Evolutionary conservation across 2,797 vertebrate genomes (phyloP).

Genomic region (Margarornis squamiger): DNA sequence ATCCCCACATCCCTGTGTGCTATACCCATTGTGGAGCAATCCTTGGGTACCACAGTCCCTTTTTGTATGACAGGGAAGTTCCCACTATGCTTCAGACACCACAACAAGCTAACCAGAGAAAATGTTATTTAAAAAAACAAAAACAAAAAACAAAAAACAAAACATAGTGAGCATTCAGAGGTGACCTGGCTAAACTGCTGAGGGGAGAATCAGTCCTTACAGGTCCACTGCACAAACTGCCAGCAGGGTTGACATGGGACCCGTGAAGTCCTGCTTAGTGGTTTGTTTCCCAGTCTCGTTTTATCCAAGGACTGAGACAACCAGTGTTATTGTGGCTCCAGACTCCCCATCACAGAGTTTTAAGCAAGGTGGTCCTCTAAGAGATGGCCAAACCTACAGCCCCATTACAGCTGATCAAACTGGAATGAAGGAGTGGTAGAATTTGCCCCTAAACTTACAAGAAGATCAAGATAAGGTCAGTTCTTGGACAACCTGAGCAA

Average conservation of each 20-base stretch:
- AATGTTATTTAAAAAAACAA: background rate
- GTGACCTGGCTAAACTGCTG: background rate
- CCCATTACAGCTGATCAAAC: background rate
- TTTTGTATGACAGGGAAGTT: background rate
- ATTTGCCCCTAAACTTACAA: background rate
- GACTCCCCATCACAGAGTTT: background rate
- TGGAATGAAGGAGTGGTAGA: background rate
- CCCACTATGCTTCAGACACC: background rate
- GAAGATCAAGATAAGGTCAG: background rate
- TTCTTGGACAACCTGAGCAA: background rate
- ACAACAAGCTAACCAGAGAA: background rate
- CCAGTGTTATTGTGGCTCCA: background rate
- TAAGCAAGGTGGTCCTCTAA: background rate
- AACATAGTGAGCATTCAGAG: background rate
- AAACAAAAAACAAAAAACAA: too few species aligned
- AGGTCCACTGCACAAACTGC: background rate
- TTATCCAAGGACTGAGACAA: background rate
- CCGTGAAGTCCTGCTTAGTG: background rate
- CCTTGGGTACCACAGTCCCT: background rate
- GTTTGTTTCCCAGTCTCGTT: background rate
- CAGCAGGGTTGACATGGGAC: accelerated
- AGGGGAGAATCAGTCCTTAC: background rate
- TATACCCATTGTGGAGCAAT: background rate
- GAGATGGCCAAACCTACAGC: background rate
- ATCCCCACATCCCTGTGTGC: background rate